Evolutionary conservation across 2,888 invertebrate genomes (phyloP).

Genomic region (Pristionchus exspectatus): DNA sequence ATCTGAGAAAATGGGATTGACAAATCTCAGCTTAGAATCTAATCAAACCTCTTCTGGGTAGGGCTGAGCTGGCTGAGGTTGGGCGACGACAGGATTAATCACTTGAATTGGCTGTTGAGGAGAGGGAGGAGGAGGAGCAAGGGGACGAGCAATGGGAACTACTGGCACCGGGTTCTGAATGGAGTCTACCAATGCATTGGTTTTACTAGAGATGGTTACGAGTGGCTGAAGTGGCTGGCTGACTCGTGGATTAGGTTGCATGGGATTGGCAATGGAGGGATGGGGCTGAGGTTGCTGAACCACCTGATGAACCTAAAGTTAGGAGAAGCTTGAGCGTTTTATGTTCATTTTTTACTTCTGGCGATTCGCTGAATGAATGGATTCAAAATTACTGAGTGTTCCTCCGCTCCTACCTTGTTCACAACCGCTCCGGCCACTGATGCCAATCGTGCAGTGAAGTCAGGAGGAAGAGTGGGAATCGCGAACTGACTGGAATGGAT

Average conservation of each 20-base stretch:
- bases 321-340: neutral
- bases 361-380: too few species aligned
- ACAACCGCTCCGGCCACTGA: constrained; percentile 28
- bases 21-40: neutral
- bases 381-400: neutral
- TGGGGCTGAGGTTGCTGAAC: constrained; percentile 3
- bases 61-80: neutral
- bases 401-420: neutral
- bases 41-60: neutral
- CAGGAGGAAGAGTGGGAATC: constrained; percentile 42
- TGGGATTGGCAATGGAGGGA: constrained; percentile 6
- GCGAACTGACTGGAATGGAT: constrained; percentile 40
- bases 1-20: neutral
- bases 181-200: neutral
- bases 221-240: neutral
- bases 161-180: constrained; percentile 46
- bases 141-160: neutral
- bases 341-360: neutral
- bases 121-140: neutral
- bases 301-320: neutral
- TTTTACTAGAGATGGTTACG: neutral
- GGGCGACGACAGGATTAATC: neutral
- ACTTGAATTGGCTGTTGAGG: neutral
- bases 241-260: constrained; percentile 36
- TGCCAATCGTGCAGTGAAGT: constrained; percentile 26